Base-by-base conservation (phyloP, 2,888 invertebrate species). In the Tipula unca region DNA sequence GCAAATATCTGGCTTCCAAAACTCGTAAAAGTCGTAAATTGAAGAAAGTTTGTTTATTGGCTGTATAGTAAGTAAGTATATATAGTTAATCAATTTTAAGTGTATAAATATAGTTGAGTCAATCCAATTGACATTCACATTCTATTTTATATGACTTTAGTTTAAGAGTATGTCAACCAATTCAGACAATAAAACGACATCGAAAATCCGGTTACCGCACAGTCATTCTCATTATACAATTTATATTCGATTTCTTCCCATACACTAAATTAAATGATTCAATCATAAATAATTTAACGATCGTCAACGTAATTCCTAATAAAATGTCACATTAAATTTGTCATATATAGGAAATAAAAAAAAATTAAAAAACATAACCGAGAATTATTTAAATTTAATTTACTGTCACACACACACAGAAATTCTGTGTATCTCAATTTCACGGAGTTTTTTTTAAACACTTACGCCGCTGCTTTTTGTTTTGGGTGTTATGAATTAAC, bases 311-410 rank as follows among this genome's bases (percentile, higher is more conserved):
- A 25, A 69, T 69, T 69, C n/a, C 69, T 69, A 69, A 69, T 69
- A 69, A 69, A 69, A 69, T 69, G 69, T 69, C 69, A 69, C 69
- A 69, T 69, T 69, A 69, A 69, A 69, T 69, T 69, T 69, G 69
- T 69, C 25, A 69, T 25, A 48, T 48, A 54, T 54, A 69, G 69
- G 69, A 69, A 69, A 69, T 69, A 69, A 69, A 69, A 25, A 10
- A 32, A 32, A 32, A 32, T 3, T 32, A 32, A 32, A 32, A 32
- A n/a, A n/a, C n/a, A n/a, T n/a, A n/a, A 32, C 32, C 6, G 32
- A 32, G 32, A 32, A 25, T 69, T 69, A 20, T 69, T 69, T 20
- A 25, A 25, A 69, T 69, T 69, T 25, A 25, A 48, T 25, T 69
- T 69, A 69, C 25, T 20, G 69, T 69, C 69, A 25, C 69, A 48